These are phyloP conservation scores for Myotis brandtii DNA, from an alignment of 2,113 vertebrate species.

Conservation along the genomic window DNA sequence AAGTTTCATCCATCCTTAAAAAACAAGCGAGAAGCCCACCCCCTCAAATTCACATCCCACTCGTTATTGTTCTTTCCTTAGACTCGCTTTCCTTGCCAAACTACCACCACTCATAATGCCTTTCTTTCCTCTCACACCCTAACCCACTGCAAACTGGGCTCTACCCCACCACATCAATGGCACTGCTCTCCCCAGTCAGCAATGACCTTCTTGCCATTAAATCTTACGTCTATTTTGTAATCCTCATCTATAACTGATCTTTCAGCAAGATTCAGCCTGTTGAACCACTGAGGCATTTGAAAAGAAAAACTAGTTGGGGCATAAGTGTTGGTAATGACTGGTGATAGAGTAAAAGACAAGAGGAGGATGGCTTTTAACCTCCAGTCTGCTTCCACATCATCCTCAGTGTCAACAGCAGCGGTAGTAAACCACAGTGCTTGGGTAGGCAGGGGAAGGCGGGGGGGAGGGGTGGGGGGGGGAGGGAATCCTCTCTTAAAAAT, in stretches of 20 bases:
- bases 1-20: neutral
- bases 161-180: neutral
- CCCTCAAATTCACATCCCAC: neutral
- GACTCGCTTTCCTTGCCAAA: neutral
- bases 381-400: neutral
- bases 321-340: neutral
- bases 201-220: neutral
- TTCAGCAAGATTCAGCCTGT: neutral
- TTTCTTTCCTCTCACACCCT: neutral
- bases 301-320: neutral
- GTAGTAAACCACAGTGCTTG: neutral
- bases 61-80: neutral
- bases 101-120: neutral
- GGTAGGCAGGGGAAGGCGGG: fast-evolving
- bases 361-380: neutral
- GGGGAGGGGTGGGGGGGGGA: neutral
- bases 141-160: neutral
- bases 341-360: neutral
- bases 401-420: neutral
- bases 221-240: neutral
- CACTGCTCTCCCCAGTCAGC: neutral
- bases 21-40: neutral
- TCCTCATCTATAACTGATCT: neutral
- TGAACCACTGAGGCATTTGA: neutral
- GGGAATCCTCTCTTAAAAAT: neutral